These are phyloP conservation scores for Pseudorhiza aurosa DNA, from an alignment of 30 jellyfish, hydroid and myxozoan genomes.

Conservation along the genomic window DNA sequence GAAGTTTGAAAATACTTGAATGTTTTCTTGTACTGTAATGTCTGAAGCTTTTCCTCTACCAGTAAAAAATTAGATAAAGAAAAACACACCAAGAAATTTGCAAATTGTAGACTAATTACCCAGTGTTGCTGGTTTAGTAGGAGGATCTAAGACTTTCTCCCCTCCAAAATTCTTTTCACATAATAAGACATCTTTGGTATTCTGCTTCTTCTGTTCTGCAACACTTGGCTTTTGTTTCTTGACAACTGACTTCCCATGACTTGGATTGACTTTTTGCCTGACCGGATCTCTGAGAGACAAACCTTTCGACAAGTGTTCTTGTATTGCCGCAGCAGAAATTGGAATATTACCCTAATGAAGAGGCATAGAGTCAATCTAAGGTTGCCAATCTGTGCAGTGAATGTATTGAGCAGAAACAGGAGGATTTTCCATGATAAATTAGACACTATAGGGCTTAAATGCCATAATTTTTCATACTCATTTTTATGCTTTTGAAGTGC, in stretches of 20 bases:
- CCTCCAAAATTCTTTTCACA: background rate
- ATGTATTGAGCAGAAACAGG: too few species aligned
- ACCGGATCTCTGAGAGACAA: constrained; percentile 10
- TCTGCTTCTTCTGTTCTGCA: background rate
- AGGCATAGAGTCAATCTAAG: too few species aligned
- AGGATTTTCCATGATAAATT: too few species aligned
- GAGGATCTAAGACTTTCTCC: constrained; percentile 27
- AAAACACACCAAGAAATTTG: too few species aligned
- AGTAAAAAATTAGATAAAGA: too few species aligned
- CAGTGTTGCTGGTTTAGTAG: background rate
- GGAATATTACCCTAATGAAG: constrained; percentile 6
- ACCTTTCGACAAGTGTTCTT: constrained; percentile 6
- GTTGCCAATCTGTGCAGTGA: too few species aligned
- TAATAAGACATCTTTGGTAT: background rate
- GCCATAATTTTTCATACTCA: too few species aligned
- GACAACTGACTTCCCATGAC: background rate
- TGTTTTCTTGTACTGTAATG: too few species aligned
- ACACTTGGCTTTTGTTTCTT: background rate
- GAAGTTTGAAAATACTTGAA: too few species aligned
- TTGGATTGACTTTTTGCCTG: background rate
- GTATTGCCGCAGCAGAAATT: constrained; percentile 21
- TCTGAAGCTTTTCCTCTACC: too few species aligned
- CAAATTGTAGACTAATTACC: constrained; percentile 5
- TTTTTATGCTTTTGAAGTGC: too few species aligned
- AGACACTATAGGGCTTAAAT: too few species aligned